A percentile compares a stretch with the other conserved stretches of the same genome.
Conservation (phyloP, 2,888 invertebrate species). For the Chelonus formosanus region DNA sequence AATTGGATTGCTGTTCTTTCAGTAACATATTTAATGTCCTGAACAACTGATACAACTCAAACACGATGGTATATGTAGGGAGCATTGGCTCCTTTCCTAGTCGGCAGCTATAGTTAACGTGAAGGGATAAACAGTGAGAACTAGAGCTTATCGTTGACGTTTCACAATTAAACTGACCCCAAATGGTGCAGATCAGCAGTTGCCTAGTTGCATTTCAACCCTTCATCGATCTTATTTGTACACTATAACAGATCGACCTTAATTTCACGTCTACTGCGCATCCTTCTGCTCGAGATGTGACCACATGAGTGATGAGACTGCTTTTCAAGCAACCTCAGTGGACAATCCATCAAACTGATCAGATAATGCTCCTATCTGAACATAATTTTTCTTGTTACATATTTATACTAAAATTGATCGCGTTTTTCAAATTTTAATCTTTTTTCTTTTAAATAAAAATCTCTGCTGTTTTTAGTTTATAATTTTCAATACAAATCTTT, state of each 20-base stretch:
- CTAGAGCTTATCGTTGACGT: constrained; percentile 17
- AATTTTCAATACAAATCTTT: too few species aligned
- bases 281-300: constrained; percentile 36
- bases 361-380: not conserved
- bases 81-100: not conserved
- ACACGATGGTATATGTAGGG: not conserved
- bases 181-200: constrained; percentile 17
- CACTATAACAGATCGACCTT: constrained; percentile 41
- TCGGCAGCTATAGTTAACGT: not conserved
- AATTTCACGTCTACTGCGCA: constrained; percentile 42
- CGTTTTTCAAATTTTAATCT: not conserved
- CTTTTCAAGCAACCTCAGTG: constrained; percentile 13
- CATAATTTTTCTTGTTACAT: not conserved
- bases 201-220: constrained; percentile 33
- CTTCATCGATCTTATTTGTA: constrained; percentile 47
- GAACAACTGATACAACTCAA: not conserved
- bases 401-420: not conserved
- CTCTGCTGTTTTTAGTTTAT: too few species aligned
- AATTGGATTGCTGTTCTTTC: not conserved
- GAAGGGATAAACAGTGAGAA: not conserved
- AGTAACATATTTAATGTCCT: not conserved
- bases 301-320: constrained; percentile 40
- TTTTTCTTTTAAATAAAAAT: too few species aligned
- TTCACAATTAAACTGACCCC: constrained; percentile 8
- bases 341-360: constrained; percentile 39